Base-by-base conservation (phyloP, 2,113 vertebrate genomes). In the Archocentrus centrarchus region DNA sequence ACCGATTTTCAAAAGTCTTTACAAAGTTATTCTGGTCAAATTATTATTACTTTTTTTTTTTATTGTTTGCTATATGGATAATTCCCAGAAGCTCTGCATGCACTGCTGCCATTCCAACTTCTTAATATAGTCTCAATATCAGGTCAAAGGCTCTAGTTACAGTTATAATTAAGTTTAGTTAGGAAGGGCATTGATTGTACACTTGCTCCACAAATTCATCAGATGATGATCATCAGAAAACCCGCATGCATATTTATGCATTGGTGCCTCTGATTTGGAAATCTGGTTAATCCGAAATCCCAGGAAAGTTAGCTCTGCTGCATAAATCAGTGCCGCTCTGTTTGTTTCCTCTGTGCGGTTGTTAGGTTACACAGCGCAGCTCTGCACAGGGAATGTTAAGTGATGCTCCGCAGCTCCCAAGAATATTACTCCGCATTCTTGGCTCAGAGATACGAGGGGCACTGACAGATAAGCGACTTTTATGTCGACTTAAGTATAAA, bases 331-430 rank as follows among this genome's bases (percentile, higher is more conserved):
- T 1, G 55, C 64, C 11, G 3, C 84, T 88, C 17, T 93, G 90
- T 89, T 92, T 92, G 92, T 90, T 84, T 88, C 63, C 41, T 24
- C 62, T 22, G 59, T 9, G 44, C 24, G 89, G 92, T 92, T 89
- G 90, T 83, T 91, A 86, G 89, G 91, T 75, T 88, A 89, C 90
- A 13, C 82, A 15, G 75, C 58, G 3, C 39, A 7, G 76, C 66
- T 83, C 80, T 59, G 79, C 66, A 53, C 61, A 0, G 79, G 87
- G 91, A 93, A 92, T 93, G 92, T 94, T 93, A 91, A 93, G 92
- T 89, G 92, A 90, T 14, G 86, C 76, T 92, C 85, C 24, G 81
- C 86, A 90, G 83, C 81, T 79, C 80, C 75, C 61, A 2, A 7
- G 39, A 83, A 73, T n/a, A 15, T 37, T 39, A 44, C 79, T 66